Base-by-base conservation (phyloP, 2,888 invertebrate species). In the Argyresthia goedartella region DNA sequence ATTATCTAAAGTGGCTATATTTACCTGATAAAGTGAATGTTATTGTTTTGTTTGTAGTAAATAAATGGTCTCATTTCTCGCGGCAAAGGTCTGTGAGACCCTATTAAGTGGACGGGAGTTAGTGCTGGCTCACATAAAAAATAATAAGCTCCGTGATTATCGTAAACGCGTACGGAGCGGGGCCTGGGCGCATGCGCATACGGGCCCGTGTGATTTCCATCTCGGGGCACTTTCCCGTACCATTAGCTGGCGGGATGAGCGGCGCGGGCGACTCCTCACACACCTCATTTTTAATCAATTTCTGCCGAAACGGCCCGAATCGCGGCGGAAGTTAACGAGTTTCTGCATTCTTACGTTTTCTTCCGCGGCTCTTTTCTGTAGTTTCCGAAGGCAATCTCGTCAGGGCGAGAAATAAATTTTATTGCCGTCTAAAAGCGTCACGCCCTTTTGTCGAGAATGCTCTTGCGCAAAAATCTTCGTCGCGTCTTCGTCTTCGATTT, bases 91-190 rank as follows among this genome's bases (percentile, higher is more conserved):
- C 25, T 25, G 25, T 25, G 25, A 25, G 25, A 65, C 66, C 63
- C 59, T 59, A 58, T 63, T 59, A 63, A 60, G 62, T 1, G 11
- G 14, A 54, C 57, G 52, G 57, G 58, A 59, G 63, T 60, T 65
- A 62, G 60, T 60, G 64, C 63, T 66, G 67, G 70, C 67, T 67
- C 74, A 73, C 80, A 82, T 84, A 84, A 84, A 85, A 84, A 82
- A 84, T 82, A 84, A 84, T 82, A 84, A 80, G 79, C 67, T 69
- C 57, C 65, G 62, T 75, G 76, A 75, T 82, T 72, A 76, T 74
- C 64, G 67, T 71, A 62, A 63, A 62, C 61, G 64, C 61, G 63
- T 51, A 39, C 62, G 64, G 59, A 57, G 59, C 56, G 55, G 54
- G 56, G 61, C 61, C 60, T 6, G 3, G 25, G 25, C 25, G 25